Conservation (phyloP, 2,113 vertebrate species). For the Pungitius pungitius region DNA sequence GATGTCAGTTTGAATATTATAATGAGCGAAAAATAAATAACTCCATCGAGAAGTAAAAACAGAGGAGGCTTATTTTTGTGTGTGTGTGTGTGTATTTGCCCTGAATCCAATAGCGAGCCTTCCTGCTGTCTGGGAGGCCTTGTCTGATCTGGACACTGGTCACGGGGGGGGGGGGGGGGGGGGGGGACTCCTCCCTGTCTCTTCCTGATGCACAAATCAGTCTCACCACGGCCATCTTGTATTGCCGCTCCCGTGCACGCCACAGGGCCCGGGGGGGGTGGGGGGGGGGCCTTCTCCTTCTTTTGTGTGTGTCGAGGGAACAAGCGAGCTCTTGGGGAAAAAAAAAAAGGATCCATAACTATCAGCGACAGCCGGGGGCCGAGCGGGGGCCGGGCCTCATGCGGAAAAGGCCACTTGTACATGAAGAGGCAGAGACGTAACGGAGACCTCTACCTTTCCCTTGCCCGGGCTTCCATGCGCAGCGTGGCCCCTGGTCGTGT, state of each 20-base stretch:
- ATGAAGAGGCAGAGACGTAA: slow-evolving; percentile 68
- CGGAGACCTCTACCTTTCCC: slow-evolving; percentile 49
- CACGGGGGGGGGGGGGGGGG: too few species aligned
- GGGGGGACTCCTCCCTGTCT: slow-evolving; percentile 61
- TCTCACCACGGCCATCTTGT: slow-evolving; percentile 66
- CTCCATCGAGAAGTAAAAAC: slow-evolving; percentile 73
- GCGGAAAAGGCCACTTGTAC: slow-evolving; percentile 72
- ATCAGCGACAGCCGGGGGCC: slow-evolving; percentile 72
- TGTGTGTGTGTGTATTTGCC: slow-evolving; percentile 66
- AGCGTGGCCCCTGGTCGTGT: slow-evolving; percentile 45
- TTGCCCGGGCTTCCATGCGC: slow-evolving; percentile 52
- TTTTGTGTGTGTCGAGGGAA: slow-evolving; percentile 67
- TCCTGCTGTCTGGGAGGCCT: slow-evolving; percentile 58
- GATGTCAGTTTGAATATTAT: slow-evolving; percentile 81
- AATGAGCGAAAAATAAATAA: slow-evolving; percentile 78
- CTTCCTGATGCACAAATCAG: slow-evolving; percentile 71
- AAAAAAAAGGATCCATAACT: slow-evolving; percentile 72
- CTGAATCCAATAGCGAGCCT: slow-evolving; percentile 69
- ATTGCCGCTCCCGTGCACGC: slow-evolving; percentile 45
- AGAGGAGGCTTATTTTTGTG: slow-evolving; percentile 52
- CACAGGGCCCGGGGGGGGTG: slow-evolving; percentile 58
- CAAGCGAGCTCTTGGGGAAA: slow-evolving; percentile 56
- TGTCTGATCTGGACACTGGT: slow-evolving; percentile 72
- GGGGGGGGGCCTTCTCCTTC: slow-evolving; percentile 68
- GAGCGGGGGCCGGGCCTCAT: slow-evolving; percentile 44